These are phyloP conservation scores for Acrocephalus scirpaceus DNA, from an alignment of 2,797 vertebrate genomes.

Conservation along the genomic window DNA sequence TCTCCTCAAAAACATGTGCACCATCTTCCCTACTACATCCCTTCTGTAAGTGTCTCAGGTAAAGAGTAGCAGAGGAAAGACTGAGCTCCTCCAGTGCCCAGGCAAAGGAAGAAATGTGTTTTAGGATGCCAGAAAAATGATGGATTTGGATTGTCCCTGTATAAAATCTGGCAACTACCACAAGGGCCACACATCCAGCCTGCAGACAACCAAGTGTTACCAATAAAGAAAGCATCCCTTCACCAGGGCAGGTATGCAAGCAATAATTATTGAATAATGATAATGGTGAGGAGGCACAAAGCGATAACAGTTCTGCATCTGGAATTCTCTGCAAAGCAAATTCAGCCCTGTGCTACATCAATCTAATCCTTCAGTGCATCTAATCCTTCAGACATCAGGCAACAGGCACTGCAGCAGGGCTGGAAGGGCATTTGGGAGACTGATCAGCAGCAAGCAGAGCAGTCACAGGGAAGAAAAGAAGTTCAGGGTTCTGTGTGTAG, in stretches of 20 bases:
- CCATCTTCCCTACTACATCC: not conserved
- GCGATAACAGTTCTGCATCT: not conserved
- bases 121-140: not conserved
- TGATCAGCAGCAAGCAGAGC: not conserved
- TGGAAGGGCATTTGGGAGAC: not conserved
- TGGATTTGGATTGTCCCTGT: not conserved
- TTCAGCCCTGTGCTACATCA: not conserved
- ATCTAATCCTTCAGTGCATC: not conserved
- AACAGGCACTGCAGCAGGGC: not conserved
- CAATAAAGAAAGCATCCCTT: not conserved
- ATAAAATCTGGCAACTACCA: not conserved
- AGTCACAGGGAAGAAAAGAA: not conserved
- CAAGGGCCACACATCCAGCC: not conserved
- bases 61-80: not conserved
- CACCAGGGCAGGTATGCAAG: rapidly evolving
- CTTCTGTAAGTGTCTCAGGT: not conserved
- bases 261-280: not conserved
- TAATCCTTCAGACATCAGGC: not conserved
- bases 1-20: not conserved
- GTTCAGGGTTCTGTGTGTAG: not conserved
- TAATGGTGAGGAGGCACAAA: rapidly evolving
- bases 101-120: not conserved
- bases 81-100: not conserved
- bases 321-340: not conserved
- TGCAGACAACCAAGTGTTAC: not conserved